Conservation (phyloP, 2,888 invertebrate species). For the Strigamia crassipes region DNA sequence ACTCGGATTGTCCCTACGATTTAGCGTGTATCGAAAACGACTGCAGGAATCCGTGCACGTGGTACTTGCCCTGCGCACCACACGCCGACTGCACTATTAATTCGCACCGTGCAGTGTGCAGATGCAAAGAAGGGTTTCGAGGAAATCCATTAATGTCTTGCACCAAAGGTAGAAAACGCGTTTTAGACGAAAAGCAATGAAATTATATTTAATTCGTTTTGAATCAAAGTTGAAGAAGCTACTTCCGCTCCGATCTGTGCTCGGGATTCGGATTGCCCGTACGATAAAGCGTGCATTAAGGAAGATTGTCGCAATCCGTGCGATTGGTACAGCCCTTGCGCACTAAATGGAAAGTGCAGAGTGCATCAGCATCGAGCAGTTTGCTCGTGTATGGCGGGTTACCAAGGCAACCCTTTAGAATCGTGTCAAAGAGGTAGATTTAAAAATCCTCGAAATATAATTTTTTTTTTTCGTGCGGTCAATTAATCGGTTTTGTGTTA, state of each 20-base stretch:
- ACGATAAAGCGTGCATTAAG: slow-evolving; percentile 48
- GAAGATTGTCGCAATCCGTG: slow-evolving; percentile 51
- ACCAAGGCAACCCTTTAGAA: slow-evolving; percentile 55
- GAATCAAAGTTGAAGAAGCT: slow-evolving; percentile 12
- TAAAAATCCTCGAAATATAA: background rate
- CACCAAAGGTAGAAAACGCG: slow-evolving; percentile 54
- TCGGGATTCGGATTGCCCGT: slow-evolving; percentile 49
- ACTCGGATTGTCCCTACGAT: slow-evolving; percentile 47
- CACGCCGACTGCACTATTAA: slow-evolving; percentile 76
- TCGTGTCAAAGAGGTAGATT: slow-evolving; percentile 52
- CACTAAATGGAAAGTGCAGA: slow-evolving; percentile 49
- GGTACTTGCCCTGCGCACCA: slow-evolving; percentile 74
- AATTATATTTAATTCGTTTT: background rate
- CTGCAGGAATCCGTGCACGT: slow-evolving; percentile 78
- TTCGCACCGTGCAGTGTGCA: slow-evolving; percentile 81
- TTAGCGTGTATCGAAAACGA: slow-evolving; percentile 72
- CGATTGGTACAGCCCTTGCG: slow-evolving; percentile 60
- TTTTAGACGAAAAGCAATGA: background rate
- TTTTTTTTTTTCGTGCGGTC: background rate
- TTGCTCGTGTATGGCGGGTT: slow-evolving; percentile 54
- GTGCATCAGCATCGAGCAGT: slow-evolving; percentile 58
- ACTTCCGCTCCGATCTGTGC: slow-evolving; percentile 47
- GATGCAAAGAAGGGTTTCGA: slow-evolving; percentile 83
- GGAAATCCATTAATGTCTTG: slow-evolving; percentile 80
- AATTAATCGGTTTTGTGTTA: background rate